Base-by-base conservation (phyloP, 2,888 invertebrate genomes). In the Chorisops tibialis region DNA sequence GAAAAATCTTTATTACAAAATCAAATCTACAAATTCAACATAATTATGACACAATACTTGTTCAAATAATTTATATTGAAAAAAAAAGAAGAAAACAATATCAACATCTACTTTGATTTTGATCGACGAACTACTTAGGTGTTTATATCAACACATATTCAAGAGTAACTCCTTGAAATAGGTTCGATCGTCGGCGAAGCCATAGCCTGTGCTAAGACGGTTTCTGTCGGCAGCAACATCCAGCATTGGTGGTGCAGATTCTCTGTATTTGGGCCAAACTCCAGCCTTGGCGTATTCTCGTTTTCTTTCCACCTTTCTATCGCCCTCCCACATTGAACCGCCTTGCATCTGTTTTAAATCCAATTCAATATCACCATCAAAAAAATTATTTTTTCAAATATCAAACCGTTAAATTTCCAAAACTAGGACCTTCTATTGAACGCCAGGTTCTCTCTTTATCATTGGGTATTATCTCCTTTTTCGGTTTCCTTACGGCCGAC, bases 231-330 rank as follows among this genome's bases (percentile, higher is more conserved):
- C 4, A 21, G 39, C 43, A 9, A 19, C 24, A 19, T 14, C 12
- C 18, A 48, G 14, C 22, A 12, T 12, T 3, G 48, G 14, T 16
- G 59, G 59, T 16, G 59, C 59, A 35, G 59, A 59, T 2, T 47
- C 59, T 19, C 59, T 47, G 14, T 19, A 18, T 24, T 16, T 30
- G 18, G 60, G 60, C 43, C 51, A 41, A 41, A 60, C 35, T 1
- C 60, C 60, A 5, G 21, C 43, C 22, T 18, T 50, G 14, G 51
- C 51, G 5, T 14, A 41, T 7, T 60, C 60, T 3, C 60, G 60
- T 14, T 18, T 16, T 16, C 50, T 50, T 51, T 35, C 60, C 16
- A 22, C 11, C 12, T 1, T 22, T 1, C 18, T 21, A 60, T 51
- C 51, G 22, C 9, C n/a, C 14, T 12, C 18, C 6, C 35, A 16